Evolutionary conservation across 64 coral and sea anemone genomes (phyloP), one percentile per base, ranked within the genome.

Genomic region (Porites lutea): DNA sequence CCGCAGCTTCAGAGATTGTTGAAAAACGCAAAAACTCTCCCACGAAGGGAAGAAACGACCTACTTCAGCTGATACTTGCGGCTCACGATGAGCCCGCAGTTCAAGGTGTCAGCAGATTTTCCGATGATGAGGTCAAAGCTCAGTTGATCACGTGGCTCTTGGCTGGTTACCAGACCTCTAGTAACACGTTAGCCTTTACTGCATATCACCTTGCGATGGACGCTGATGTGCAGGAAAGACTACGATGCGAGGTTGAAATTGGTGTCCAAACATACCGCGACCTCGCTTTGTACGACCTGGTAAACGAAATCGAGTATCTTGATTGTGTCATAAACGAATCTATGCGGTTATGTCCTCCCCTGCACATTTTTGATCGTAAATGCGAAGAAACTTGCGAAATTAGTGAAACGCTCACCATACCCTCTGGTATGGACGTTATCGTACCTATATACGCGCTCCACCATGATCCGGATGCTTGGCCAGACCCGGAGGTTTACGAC

Each of bases 241-340:
- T 89, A 18, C 43, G 87, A 21, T 79, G 47, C 15, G 73, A 89
- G 49, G 65, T 89, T 2, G 73, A 89, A 58, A 60, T 74, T 8
- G 86, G 45, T 15, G 60, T 73, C 48, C 66, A 88, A 59, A 74
- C 72, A 19, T 59, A 88, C 11, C 67, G n/a, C 22, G 85, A 88
- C 0, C 52, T 58, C 6, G 68, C 85, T 21, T 52, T 88, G 69
- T 88, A 88, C 43, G 85, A 88, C 47, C 19, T 88, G 2, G 85
- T 88, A 21, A 67, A 88, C 68, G 72, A 59, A 53, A 72, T 88
- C 8, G 85, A 88, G 67, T 88, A 88, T 52, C 85, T 88, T 54
- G 85, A 88, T 20, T 88, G 85, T 44, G 69, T 88, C 21, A 73
- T 88, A 23, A 88, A 88, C 3, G 85, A 88, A 69, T 88, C 85